Evolutionary conservation across 2,797 vertebrate genomes (phyloP), one percentile per base, ranked within the genome.

Genomic region (Anableps anableps): DNA sequence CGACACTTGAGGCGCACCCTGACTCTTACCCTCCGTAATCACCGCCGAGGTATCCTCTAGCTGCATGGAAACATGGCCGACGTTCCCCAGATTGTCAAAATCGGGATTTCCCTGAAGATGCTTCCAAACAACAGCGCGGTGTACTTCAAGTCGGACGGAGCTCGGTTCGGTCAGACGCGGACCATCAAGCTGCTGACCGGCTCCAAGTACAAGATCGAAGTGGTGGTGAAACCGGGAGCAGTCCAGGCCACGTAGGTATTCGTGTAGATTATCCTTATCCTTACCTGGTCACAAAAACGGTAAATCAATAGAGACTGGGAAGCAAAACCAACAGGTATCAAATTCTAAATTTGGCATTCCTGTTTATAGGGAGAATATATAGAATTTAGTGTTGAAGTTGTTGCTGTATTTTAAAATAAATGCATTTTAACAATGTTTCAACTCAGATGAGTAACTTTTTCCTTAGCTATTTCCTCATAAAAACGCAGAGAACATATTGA

Each of bases 141-240:
- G 38, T 97, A 95, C 88, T 99, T 97, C 94, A 99, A 99, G 85
- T 97, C 97, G 75, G 98, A 99, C 86, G 98, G 98, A 6, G 96
- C 97, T 77, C 94, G 98, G 79, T 99, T 99, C 86, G 97, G 97
- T 13, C 98, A 98, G 95, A 99, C 96, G 85, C 96, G 98, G 80
- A 99, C 98, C 85, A 99, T 99, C 92, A 99, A 99, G 92, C 94
- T 99, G 89, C 94, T 99, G 76, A 99, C 98, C 0, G 98, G 98
- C 13, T 97, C 98, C 74, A 99, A 99, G 77, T 99, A 99, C 94
- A 97, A 95, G 80, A 95, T 98, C 78, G 97, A 98, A 71, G 95
- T 99, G 90, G 95, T 96, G n/a, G 89, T 99, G 0, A 98, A 97
- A 81, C 98, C 98, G 1, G 97, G 97, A 86, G 97, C 96, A 2